phyloP scores from a whole-genome alignment of 2,797 vertebrate genomes.

The Leptatherina wallacei region DNA sequence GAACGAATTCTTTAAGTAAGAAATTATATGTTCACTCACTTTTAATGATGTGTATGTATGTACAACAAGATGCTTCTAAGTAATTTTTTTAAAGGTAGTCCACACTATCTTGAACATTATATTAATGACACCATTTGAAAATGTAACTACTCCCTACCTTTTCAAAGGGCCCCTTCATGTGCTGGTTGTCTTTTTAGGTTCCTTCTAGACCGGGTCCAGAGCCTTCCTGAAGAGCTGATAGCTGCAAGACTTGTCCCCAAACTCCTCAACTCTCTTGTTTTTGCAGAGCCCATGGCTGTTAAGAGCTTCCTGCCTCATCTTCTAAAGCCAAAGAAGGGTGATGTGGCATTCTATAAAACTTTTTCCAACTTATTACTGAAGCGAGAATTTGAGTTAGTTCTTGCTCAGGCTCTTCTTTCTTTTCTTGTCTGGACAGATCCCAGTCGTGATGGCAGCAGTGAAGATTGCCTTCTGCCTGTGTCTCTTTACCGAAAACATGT shows the following conservation, averaged over 20 bases:
- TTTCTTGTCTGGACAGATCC: slow-evolving; percentile 63
- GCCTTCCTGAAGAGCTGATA: slow-evolving; percentile 91
- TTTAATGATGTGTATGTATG: no score
- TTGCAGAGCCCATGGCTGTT: slow-evolving; percentile 95
- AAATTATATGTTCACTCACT: slow-evolving; percentile 18
- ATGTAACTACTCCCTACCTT: neutral
- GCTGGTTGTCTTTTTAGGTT: slow-evolving; percentile 81
- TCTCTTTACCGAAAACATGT: slow-evolving; percentile 90
- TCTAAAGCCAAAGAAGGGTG: slow-evolving; percentile 93
- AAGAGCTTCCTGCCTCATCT: slow-evolving; percentile 98
- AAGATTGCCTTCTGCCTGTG: slow-evolving; percentile 89
- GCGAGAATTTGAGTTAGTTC: neutral
- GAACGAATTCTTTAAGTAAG: slow-evolving; percentile 99
- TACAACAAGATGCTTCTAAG: neutral
- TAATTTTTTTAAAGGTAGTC: neutral
- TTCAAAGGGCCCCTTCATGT: neutral
- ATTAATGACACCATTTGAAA: neutral
- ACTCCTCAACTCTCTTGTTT: slow-evolving; percentile 93
- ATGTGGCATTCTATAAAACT: slow-evolving; percentile 3
- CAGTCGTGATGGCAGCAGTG: slow-evolving; percentile 57
- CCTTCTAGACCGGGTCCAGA: slow-evolving; percentile 91
- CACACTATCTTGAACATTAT: neutral
- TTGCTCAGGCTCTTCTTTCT: slow-evolving; percentile 16
- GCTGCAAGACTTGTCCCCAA: slow-evolving; percentile 91
- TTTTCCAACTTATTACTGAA: neutral